Evolutionary conservation across 2,797 vertebrate species (phyloP).

Genomic region (Phalanger gymnotis): DNA sequence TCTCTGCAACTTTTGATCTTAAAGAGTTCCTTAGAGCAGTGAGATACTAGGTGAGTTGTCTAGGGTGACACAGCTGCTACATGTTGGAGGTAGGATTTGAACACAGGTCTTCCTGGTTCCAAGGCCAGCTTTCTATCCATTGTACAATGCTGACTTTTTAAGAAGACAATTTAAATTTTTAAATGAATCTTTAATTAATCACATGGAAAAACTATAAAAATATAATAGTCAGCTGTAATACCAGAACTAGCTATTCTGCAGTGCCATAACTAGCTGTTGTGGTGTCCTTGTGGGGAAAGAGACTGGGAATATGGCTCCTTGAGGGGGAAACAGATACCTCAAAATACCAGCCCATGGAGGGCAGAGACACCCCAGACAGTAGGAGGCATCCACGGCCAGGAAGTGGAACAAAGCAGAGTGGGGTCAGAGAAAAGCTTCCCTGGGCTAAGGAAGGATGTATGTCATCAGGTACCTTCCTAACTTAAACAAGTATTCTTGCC

Average conservation of each 20-base stretch:
- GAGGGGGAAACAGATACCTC: too few relatives aligned
- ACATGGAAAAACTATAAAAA: slow-evolving; percentile 61
- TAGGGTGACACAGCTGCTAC: not conserved
- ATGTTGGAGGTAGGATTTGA: not conserved
- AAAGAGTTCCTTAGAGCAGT: not conserved
- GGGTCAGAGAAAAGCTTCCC: too few relatives aligned
- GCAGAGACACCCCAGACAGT: too few relatives aligned
- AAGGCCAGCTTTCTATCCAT: not conserved
- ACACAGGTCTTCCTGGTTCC: not conserved
- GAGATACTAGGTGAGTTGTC: not conserved
- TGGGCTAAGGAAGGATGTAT: too few relatives aligned
- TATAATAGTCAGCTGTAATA: slow-evolving; percentile 27
- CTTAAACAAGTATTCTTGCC: too few relatives aligned
- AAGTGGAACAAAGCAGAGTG: too few relatives aligned
- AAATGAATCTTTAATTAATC: slow-evolving; percentile 69
- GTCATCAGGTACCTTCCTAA: too few relatives aligned
- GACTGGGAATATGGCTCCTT: too few relatives aligned
- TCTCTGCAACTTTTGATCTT: not conserved
- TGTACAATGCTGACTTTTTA: not conserved
- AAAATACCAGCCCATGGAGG: too few relatives aligned
- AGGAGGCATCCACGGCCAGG: too few relatives aligned
- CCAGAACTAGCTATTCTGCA: not conserved
- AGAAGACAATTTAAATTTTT: not conserved
- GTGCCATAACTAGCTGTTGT: too few relatives aligned
- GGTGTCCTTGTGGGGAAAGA: not conserved